Percentiles rank a stretch among this genome's conserved stretches.
phyloP scores from a whole-genome alignment of 2,113 vertebrate species.

The Myrmecobius fasciatus region DNA sequence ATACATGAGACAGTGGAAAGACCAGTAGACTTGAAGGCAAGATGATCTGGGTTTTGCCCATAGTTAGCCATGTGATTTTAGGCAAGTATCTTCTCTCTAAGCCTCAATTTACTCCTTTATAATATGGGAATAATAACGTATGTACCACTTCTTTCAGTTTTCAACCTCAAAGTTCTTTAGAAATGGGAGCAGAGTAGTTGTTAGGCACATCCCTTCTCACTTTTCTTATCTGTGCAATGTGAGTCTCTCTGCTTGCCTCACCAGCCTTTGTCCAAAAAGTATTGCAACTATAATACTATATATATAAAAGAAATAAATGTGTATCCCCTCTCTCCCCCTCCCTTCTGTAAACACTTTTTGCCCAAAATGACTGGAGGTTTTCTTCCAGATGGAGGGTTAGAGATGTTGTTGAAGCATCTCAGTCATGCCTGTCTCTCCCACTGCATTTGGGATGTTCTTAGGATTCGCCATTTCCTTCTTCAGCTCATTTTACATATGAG shows the following conservation, averaged over 20 bases:
- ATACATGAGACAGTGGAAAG: background rate
- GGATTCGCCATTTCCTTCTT: background rate
- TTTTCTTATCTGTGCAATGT: background rate
- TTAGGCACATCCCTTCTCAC: background rate
- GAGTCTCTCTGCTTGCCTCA: background rate
- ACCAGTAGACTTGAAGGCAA: background rate
- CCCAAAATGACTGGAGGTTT: background rate
- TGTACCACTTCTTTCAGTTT: background rate
- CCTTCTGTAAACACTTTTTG: background rate
- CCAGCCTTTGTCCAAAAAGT: background rate
- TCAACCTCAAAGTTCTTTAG: background rate
- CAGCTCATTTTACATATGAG: background rate
- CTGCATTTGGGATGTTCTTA: background rate
- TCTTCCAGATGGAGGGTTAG: background rate
- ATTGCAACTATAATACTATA: background rate
- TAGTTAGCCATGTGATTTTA: background rate
- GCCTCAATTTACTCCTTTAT: background rate
- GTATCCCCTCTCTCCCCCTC: background rate
- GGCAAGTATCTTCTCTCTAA: background rate
- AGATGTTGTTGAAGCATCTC: background rate
- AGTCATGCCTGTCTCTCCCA: background rate
- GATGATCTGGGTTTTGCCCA: background rate
- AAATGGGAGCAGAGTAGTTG: background rate
- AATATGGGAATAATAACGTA: background rate
- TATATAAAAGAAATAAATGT: background rate